A percentile compares a stretch with the other conserved stretches of the same genome.
Evolutionary conservation across 2,797 vertebrate genomes (phyloP).

Genomic region (Pangasius krempfi): DNA sequence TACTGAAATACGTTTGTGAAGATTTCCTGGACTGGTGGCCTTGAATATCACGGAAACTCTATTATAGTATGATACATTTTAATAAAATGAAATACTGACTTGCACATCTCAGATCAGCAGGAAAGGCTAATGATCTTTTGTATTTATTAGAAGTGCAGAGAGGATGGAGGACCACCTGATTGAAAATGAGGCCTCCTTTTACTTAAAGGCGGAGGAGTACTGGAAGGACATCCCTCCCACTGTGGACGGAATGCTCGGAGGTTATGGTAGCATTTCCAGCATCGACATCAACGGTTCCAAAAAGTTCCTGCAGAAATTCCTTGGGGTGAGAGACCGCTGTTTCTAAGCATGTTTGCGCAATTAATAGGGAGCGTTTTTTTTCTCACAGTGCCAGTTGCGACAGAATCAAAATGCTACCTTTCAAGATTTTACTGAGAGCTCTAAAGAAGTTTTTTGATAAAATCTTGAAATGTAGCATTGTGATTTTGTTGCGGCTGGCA

Average conservation of each 20-base stretch:
- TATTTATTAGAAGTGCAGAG: conserved; percentile 14
- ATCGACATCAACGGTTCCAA: conserved; percentile 92
- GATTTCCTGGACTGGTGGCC: neutral
- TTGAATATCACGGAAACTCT: neutral
- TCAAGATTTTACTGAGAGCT: neutral
- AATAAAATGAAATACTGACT: neutral
- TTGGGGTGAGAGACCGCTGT: conserved; percentile 80
- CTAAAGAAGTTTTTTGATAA: neutral
- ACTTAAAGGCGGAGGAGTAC: conserved; percentile 90
- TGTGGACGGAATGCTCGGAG: conserved; percentile 95
- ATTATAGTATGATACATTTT: no score
- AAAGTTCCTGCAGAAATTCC: conserved; percentile 88
- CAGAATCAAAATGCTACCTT: neutral
- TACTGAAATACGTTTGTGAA: neutral
- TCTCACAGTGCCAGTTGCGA: neutral
- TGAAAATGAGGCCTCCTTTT: conserved; percentile 83
- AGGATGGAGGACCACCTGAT: conserved; percentile 82
- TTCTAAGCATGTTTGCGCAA: neutral
- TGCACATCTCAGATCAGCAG: neutral
- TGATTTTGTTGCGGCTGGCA: neutral
- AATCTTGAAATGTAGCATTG: neutral
- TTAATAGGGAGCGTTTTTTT: neutral
- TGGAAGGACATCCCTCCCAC: conserved; percentile 90
- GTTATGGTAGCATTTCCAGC: conserved; percentile 93
- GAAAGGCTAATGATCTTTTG: neutral